Conservation (phyloP, 2,797 vertebrate genomes). For the Liparis tanakae region DNA sequence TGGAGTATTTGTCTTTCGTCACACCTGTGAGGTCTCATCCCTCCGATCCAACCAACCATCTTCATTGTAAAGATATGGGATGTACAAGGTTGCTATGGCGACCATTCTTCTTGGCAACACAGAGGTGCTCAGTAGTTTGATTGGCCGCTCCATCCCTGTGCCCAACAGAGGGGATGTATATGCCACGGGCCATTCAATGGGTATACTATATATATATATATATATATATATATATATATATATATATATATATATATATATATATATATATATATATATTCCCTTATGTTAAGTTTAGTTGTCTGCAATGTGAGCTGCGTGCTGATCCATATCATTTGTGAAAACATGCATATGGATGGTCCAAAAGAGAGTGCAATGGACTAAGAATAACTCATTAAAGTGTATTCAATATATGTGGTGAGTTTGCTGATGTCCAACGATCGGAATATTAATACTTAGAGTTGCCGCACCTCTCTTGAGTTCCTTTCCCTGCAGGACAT, state of each 20-base stretch:
- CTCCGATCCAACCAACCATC: constrained; percentile 11
- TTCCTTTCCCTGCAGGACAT: background rate
- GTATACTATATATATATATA: no score
- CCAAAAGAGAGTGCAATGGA: background rate
- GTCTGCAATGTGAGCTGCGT: constrained; percentile 3
- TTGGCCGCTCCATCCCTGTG: constrained; percentile 38
- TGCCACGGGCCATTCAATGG: background rate
- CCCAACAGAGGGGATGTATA: constrained; percentile 13
- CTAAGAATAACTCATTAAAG: background rate
- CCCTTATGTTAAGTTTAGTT: constrained; percentile 2
- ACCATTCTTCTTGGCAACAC: constrained; percentile 66
- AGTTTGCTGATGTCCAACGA: background rate
- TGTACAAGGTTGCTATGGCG: constrained; percentile 72
- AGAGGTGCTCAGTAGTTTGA: constrained; percentile 41
- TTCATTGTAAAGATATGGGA: constrained; percentile 46
- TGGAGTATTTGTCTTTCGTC: constrained; percentile 4
- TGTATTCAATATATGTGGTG: background rate
- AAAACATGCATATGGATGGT: background rate
- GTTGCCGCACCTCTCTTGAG: background rate
- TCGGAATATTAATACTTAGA: background rate
- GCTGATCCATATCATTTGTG: background rate
- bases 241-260: no score
- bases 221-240: no score
- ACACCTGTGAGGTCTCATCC: background rate
- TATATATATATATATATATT: background rate